phyloP scores from a whole-genome alignment of 2,113 vertebrate species.

The Eleginops maclovinus region DNA sequence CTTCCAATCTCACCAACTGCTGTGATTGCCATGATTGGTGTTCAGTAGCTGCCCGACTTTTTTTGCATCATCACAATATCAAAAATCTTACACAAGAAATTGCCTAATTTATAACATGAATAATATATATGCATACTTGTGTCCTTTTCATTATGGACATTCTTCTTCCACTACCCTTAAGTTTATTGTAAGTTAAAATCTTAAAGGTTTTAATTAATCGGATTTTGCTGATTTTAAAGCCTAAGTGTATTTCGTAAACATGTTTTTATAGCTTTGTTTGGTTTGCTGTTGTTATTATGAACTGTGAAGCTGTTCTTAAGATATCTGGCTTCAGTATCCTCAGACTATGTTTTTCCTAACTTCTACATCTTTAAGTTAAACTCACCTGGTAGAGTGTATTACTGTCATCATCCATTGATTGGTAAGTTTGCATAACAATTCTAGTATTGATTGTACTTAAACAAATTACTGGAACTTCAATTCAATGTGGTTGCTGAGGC shows the following conservation, averaged over 20 bases:
- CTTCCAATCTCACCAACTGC: background rate
- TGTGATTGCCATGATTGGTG: background rate
- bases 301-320: background rate
- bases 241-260: too few relatives aligned
- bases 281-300: too few relatives aligned
- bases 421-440: background rate
- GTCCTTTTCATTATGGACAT: background rate
- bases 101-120: background rate
- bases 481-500: background rate
- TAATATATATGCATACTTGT: background rate
- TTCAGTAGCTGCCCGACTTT: background rate
- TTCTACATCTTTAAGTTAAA: background rate
- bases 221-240: background rate
- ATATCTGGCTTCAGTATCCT: background rate
- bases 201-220: background rate
- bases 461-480: background rate
- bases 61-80: background rate
- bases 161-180: background rate
- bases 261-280: too few relatives aligned
- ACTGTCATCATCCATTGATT: constrained; percentile 3
- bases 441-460: background rate
- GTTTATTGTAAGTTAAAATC: background rate
- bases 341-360: background rate
- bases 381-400: too few relatives aligned
- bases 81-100: background rate